Conservation (phyloP, 2,797 vertebrate species). For the Eupleurogrammus muticus region DNA sequence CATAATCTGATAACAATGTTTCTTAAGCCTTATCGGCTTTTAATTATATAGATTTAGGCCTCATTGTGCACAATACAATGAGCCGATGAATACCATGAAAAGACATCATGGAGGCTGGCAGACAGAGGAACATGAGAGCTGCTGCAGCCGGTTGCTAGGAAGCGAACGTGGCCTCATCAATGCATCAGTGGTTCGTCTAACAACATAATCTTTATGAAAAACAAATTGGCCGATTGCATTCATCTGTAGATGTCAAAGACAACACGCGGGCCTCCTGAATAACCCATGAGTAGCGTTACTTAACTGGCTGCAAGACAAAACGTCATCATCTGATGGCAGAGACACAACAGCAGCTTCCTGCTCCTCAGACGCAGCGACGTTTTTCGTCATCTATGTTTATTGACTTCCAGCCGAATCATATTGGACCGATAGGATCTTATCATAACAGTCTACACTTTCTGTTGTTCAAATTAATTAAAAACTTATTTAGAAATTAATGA, state of each 20-base stretch:
- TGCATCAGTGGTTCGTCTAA: conserved; percentile 73
- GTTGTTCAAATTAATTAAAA: neutral
- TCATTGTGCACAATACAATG: conserved; percentile 76
- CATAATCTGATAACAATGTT: conserved; percentile 72
- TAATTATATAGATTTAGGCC: conserved; percentile 79
- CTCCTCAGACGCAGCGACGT: conserved; percentile 24
- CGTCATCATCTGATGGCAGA: conserved; percentile 43
- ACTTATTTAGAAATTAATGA: neutral
- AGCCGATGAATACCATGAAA: conserved; percentile 75
- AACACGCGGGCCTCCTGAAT: conserved; percentile 58
- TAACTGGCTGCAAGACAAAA: conserved; percentile 60
- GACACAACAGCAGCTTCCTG: conserved; percentile 42
- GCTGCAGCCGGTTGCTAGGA: conserved; percentile 80
- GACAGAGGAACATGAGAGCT: conserved; percentile 64
- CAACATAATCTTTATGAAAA: conserved; percentile 79
- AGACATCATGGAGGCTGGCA: conserved; percentile 66
- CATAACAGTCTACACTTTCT: neutral
- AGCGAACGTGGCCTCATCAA: conserved; percentile 78
- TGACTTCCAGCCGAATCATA: conserved; percentile 8
- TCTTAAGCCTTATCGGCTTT: conserved; percentile 72
- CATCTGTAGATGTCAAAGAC: conserved; percentile 69
- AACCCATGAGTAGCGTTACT: conserved; percentile 54
- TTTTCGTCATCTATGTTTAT: neutral
- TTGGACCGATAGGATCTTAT: neutral
- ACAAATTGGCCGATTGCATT: conserved; percentile 73